phyloP scores from a whole-genome alignment of 2,888 invertebrate species.

The Lepidochrysops patricia region DNA sequence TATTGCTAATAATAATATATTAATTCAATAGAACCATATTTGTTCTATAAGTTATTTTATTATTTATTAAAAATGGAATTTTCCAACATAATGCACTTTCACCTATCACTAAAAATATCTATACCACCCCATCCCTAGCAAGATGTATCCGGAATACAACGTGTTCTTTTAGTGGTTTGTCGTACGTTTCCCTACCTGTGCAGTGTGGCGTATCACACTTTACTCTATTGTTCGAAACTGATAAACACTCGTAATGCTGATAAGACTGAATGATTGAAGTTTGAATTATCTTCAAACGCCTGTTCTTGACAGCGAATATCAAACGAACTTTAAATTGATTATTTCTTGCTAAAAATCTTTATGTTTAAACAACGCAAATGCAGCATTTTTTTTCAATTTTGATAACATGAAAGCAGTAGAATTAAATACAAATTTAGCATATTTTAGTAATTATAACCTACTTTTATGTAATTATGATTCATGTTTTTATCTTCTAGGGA shows the following conservation, averaged over 20 bases:
- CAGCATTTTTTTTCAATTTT: neutral
- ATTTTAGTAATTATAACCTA: no score
- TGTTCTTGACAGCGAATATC: neutral
- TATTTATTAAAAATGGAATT: no score
- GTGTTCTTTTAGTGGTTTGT: conserved; percentile 66
- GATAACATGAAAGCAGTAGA: neutral
- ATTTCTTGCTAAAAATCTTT: neutral
- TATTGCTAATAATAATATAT: no score
- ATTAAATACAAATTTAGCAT: no score
- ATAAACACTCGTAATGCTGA: neutral
- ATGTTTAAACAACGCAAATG: neutral
- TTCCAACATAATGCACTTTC: no score
- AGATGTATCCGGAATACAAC: conserved; percentile 54
- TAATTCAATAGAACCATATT: no score
- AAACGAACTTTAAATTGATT: neutral
- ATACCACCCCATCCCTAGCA: conserved; percentile 42
- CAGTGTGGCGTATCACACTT: conserved; percentile 40
- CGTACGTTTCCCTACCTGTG: conserved; percentile 50
- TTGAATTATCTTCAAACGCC: neutral
- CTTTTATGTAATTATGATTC: no score
- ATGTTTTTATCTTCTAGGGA: no score
- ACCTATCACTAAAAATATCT: conserved; percentile 1
- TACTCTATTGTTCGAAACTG: conserved; percentile 27
- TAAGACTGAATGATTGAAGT: neutral
- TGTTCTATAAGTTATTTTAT: no score